Conservation (phyloP, 2,113 vertebrate species). For the Myrmecophaga tridactyla region DNA sequence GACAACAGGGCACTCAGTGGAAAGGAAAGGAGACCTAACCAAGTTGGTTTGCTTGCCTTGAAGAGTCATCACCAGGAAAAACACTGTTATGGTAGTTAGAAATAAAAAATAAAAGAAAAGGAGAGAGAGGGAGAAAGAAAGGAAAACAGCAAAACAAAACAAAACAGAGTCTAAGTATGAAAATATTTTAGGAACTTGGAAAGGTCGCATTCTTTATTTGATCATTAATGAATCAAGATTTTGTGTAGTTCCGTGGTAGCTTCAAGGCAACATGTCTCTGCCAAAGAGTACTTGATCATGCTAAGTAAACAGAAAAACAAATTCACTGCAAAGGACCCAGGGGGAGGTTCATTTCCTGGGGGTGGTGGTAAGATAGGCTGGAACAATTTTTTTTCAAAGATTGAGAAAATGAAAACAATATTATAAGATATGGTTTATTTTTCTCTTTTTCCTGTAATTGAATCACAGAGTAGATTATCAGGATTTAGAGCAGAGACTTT, state of each 20-base stretch:
- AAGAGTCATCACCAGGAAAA: background rate
- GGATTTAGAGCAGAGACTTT: background rate
- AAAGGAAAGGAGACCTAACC: background rate
- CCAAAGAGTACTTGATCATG: background rate
- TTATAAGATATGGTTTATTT: background rate
- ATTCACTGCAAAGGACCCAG: background rate
- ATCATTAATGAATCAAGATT: background rate
- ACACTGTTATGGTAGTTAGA: background rate
- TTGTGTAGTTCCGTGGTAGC: background rate
- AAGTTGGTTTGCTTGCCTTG: background rate
- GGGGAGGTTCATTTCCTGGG: background rate
- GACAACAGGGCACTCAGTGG: background rate
- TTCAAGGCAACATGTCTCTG: background rate
- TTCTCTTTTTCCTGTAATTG: background rate
- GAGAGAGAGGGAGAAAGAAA: background rate
- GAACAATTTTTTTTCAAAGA: background rate
- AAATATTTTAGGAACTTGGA: background rate
- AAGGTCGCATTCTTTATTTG: conserved; percentile 11
- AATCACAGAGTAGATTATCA: background rate
- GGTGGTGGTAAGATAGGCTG: background rate
- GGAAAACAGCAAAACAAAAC: no score
- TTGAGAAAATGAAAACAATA: background rate
- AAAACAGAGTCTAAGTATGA: background rate
- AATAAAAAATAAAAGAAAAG: rapidly evolving
- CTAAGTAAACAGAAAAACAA: background rate